Conservation (phyloP, 2,888 invertebrate genomes). For the Antheraea assamensis region DNA sequence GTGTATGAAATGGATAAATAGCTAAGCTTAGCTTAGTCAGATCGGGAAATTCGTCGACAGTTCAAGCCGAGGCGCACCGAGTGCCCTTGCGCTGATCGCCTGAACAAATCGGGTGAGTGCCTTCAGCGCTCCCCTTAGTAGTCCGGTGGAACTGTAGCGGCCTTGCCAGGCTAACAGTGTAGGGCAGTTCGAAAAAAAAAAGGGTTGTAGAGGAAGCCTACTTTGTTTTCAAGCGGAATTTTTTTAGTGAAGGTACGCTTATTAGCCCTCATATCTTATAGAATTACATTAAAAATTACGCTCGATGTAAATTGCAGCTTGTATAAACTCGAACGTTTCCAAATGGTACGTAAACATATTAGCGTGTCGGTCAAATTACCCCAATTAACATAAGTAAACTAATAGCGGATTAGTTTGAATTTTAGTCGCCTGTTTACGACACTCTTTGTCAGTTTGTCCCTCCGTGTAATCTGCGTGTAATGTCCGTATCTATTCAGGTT, state of each 20-base stretch:
- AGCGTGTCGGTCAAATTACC: slow-evolving; percentile 5
- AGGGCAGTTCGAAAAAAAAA: too few relatives aligned
- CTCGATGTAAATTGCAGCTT: not conserved
- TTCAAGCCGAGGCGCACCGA: too few relatives aligned
- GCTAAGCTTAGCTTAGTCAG: too few relatives aligned
- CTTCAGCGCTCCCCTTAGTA: too few relatives aligned
- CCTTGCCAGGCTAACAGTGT: too few relatives aligned
- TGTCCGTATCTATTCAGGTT: slow-evolving; percentile 42
- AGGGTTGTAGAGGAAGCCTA: too few relatives aligned
- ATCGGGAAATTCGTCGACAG: too few relatives aligned
- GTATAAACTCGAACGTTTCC: not conserved
- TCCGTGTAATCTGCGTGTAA: slow-evolving; percentile 36
- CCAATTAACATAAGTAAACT: slow-evolving; percentile 20
- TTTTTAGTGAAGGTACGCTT: not conserved
- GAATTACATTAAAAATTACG: not conserved
- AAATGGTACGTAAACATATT: not conserved
- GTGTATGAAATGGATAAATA: too few relatives aligned
- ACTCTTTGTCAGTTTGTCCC: slow-evolving; percentile 16
- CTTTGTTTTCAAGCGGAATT: not conserved
- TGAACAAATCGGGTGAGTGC: too few relatives aligned
- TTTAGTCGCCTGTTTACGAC: slow-evolving; percentile 14
- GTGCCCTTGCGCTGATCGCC: too few relatives aligned
- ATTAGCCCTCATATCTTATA: not conserved
- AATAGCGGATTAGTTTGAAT: slow-evolving; percentile 15
- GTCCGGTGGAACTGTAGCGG: too few relatives aligned